These are phyloP conservation scores for Halcyon badia DNA, from an alignment of 2,797 vertebrate genomes.

Conservation along the genomic window DNA sequence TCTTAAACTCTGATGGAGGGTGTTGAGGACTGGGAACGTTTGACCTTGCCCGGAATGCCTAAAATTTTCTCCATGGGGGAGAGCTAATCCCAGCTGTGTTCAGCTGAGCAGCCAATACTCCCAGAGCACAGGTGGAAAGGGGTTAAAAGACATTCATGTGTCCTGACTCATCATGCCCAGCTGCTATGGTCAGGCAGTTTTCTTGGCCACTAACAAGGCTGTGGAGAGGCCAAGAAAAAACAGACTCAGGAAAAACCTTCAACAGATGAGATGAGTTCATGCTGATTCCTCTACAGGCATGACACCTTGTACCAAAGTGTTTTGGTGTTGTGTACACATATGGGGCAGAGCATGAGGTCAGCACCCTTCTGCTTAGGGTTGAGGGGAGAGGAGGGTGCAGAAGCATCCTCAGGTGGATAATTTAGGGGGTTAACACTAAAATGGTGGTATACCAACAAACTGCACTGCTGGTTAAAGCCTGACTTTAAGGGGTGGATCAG, in stretches of 20 bases:
- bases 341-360: rapidly evolving
- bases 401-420: rapidly evolving
- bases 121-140: neutral
- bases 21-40: neutral
- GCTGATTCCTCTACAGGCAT: neutral
- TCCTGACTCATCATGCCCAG: slow-evolving; percentile 53
- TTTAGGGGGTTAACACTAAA: neutral
- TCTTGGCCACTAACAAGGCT: neutral
- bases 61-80: neutral
- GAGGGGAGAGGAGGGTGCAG: too few relatives aligned
- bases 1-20: neutral
- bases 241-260: neutral
- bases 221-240: neutral
- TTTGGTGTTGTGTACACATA: neutral
- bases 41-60: neutral
- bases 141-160: slow-evolving; percentile 34
- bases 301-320: neutral
- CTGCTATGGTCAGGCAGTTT: slow-evolving; percentile 32
- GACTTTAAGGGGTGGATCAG: neutral
- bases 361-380: neutral
- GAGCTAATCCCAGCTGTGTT: neutral
- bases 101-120: neutral
- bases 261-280: neutral
- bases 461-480: neutral
- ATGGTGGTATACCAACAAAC: neutral